Conservation (phyloP, 1,140 invertebrate genomes). For the Drosophila guanche region DNA sequence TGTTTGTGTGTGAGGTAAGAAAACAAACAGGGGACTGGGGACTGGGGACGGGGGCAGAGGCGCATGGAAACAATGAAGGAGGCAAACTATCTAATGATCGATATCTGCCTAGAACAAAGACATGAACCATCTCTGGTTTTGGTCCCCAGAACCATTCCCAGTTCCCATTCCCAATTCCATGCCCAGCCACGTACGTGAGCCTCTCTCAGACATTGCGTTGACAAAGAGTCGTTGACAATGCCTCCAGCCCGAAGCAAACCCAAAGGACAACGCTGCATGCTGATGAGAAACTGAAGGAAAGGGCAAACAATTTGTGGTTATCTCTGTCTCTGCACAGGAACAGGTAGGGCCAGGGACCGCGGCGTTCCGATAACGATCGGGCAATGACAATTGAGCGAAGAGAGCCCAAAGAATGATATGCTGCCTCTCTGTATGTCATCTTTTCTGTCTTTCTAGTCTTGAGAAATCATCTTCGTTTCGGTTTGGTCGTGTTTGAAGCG, state of each 20-base stretch:
- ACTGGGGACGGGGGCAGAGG: background rate
- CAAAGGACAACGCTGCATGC: conserved; percentile 55
- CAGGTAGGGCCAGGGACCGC: conserved; percentile 32
- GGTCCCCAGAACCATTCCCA: conserved; percentile 1
- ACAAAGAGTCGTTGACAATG: conserved; percentile 41
- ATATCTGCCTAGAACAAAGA: conserved; percentile 62
- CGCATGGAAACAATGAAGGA: conserved; percentile 47
- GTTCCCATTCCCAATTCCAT: too few relatives aligned
- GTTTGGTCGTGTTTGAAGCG: conserved; percentile 29
- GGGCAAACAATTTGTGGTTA: conserved; percentile 59
- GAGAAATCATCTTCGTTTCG: conserved; percentile 36
- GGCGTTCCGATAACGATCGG: conserved; percentile 46
- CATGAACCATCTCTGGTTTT: conserved; percentile 40
- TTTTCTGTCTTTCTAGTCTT: conserved; percentile 42
- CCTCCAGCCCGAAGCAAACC: conserved; percentile 3
- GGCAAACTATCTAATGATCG: conserved; percentile 62
- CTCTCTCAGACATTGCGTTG: conserved; percentile 30
- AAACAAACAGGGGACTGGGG: conserved; percentile 22
- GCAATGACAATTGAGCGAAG: background rate
- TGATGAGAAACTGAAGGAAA: conserved; percentile 52
- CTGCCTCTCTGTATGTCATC: conserved; percentile 35
- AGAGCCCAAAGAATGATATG: conserved; percentile 10
- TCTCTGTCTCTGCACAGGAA: conserved; percentile 17
- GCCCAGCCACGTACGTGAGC: conserved; percentile 40
- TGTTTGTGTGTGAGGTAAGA: conserved; percentile 22